Percentiles rank a stretch among this genome's conserved stretches.
Conservation (phyloP, 2,113 vertebrate species). For the Todiramphus saurophagus region DNA sequence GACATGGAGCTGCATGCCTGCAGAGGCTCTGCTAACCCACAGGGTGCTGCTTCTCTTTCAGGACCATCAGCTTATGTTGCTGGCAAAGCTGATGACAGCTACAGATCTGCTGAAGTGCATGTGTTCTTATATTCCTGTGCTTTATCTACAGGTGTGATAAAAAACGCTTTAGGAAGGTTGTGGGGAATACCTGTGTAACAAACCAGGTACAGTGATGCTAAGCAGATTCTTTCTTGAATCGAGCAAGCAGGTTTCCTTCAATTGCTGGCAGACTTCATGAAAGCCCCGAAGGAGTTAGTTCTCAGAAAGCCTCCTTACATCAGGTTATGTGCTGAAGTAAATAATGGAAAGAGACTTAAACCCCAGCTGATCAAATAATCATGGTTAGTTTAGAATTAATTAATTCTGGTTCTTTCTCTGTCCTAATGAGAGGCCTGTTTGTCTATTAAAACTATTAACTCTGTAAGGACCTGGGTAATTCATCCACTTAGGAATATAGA, state of each 20-base stretch:
- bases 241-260: not conserved
- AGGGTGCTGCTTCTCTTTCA: fast-evolving
- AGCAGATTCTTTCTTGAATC: not conserved
- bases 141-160: not conserved
- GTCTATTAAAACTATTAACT: not conserved
- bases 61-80: not conserved
- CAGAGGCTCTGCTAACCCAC: not conserved
- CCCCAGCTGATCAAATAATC: not conserved
- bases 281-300: not conserved
- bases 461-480: not conserved
- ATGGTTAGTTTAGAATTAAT: not conserved
- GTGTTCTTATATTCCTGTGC: not conserved
- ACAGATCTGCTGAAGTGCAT: not conserved
- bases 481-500: not conserved
- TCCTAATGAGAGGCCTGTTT: not conserved
- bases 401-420: not conserved
- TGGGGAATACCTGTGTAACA: not conserved
- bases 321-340: not conserved
- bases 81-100: not conserved
- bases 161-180: not conserved
- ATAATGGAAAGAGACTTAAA: not conserved
- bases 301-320: not conserved
- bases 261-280: not conserved
- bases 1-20: fast-evolving
- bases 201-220: not conserved